Evolutionary conservation across 1,140 invertebrate species (phyloP), one percentile per base, ranked within the genome.

Genomic region (Ganaspis sp.): DNA sequence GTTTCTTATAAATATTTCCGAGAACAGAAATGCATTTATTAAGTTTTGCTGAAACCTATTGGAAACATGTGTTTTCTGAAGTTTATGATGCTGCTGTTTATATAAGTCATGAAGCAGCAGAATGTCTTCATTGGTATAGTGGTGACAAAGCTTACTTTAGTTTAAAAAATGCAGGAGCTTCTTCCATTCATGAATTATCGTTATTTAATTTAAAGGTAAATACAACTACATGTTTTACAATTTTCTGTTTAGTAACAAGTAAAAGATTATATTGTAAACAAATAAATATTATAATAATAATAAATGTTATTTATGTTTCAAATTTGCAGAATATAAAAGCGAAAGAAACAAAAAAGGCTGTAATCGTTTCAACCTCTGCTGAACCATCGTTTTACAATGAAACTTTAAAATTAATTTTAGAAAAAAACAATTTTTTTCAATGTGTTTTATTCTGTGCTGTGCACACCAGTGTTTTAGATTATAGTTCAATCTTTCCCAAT

Each of bases 101-200:
- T 77, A 90, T 93, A 77, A 93, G 94, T 86, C 88, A 92, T 74
- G 77, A 83, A 23, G 88, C 90, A 73, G 90, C 92, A 0, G 93
- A 94, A 85, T 91, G 92, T 80, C 85, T 94, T 9, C 93, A 94
- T 78, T 94, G 93, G 93, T 88, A 92, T 84, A 92, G 92, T 17
- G 92, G 92, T 26, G 89, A 92, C 64, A 87, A 79, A 72, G 85
- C 87, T 26, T 89, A 89, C 72, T 54, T 88, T 70, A 71, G 82
- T 75, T 83, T 94, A 9, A 89, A 92, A 76, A 77, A 92, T 81
- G 90, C 90, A 45, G 93, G 93, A 53, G 93, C 92, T 73, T 26
- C 88, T 23, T 91, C 91, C 75, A 90, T 94, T 26, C 91, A 92
- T 77, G 92, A 93, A 88, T 90, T 94, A 79, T 92, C 92, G 70